Conservation (phyloP, 2,888 invertebrate species). For the Cryptophagus acutangulus region DNA sequence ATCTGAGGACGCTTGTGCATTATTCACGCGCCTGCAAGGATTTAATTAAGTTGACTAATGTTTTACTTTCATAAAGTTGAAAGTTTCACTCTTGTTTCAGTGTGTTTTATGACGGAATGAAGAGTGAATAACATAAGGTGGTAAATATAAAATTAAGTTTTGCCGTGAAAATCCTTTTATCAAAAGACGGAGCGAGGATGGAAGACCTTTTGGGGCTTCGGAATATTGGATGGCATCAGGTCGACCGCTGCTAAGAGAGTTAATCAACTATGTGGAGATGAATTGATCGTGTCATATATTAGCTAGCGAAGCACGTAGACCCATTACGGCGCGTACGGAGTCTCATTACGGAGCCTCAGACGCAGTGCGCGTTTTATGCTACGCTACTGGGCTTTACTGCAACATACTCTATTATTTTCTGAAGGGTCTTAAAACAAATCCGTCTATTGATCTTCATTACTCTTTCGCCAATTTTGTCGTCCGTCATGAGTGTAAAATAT, state of each 20-base stretch:
- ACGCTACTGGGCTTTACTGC: no score
- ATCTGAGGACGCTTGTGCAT: no score
- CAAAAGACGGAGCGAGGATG: constrained; percentile 1
- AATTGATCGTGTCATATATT: constrained; percentile 6
- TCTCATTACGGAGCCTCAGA: constrained; percentile 3
- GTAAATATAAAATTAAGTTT: not conserved
- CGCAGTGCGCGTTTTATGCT: constrained; percentile 2
- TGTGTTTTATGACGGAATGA: no score
- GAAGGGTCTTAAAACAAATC: no score
- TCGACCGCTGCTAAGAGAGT: constrained; percentile 3
- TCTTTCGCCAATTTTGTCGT: no score
- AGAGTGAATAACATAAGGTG: not conserved
- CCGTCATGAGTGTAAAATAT: no score
- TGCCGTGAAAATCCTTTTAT: constrained; percentile 1
- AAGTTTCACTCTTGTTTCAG: no score
- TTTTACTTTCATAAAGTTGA: no score
- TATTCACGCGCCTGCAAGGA: no score
- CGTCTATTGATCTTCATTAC: no score
- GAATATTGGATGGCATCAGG: constrained; percentile 6
- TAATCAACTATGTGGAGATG: constrained; percentile 10
- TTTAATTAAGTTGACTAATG: no score
- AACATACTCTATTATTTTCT: no score
- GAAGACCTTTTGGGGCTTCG: not conserved
- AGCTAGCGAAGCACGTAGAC: constrained; percentile 3
- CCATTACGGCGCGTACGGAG: constrained; percentile 3